Evolutionary conservation across 1,140 invertebrate genomes (phyloP).

Genomic region (Drosophila melanogaster): Release_6_plus_ISO1_MT NT_033777.3:10046501-10047000

Average conservation of each 20-base stretch:
- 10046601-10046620: slow-evolving; percentile 85
- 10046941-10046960: slow-evolving; percentile 86
- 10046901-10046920: slow-evolving; percentile 74
- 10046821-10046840: slow-evolving; percentile 8
- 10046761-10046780: slow-evolving; percentile 84
- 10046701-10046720: slow-evolving; percentile 87
- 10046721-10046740: neutral
- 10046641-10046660: slow-evolving; percentile 87
- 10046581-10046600: slow-evolving; percentile 86
- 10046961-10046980: slow-evolving; percentile 86
- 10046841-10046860: slow-evolving; percentile 84
- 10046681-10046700: slow-evolving; percentile 86
- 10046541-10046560: slow-evolving; percentile 64
- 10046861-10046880: slow-evolving; percentile 66
- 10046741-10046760: neutral
- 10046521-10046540: slow-evolving; percentile 62
- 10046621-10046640: slow-evolving; percentile 83
- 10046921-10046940: slow-evolving; percentile 88
- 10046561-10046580: slow-evolving; percentile 85
- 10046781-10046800: slow-evolving; percentile 87
- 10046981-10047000: slow-evolving; percentile 86
- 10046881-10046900: slow-evolving; percentile 58
- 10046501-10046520: slow-evolving; percentile 86
- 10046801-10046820: slow-evolving; percentile 85
- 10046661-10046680: slow-evolving; percentile 87